Evolutionary conservation across 2,113 vertebrate genomes (phyloP).

Genomic region (Eurystomus gularis): DNA sequence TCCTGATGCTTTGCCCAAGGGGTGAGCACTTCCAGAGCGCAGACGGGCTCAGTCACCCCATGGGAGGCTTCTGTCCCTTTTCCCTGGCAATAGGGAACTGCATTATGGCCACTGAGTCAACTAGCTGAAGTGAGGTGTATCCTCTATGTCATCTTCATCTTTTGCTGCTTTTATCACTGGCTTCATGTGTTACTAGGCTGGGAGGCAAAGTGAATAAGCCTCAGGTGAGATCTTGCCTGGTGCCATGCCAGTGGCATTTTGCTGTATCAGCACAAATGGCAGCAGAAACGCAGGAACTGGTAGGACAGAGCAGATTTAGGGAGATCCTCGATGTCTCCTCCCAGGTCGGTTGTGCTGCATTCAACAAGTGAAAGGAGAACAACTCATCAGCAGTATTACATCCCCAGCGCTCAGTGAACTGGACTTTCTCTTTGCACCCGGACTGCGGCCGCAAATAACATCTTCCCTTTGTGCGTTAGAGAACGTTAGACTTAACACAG

Average conservation of each 20-base stretch:
- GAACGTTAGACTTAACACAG: too few relatives aligned
- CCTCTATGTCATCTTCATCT: not conserved
- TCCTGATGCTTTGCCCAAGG: not conserved
- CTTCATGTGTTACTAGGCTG: not conserved
- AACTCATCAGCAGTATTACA: too few relatives aligned
- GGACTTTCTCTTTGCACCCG: not conserved
- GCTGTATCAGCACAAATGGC: not conserved
- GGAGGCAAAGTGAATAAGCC: not conserved
- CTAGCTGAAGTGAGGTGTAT: too few relatives aligned
- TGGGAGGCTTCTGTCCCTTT: not conserved
- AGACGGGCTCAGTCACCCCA: fast-evolving
- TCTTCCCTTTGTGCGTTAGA: not conserved
- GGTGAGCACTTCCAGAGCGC: fast-evolving
- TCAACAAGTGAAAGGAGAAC: too few relatives aligned
- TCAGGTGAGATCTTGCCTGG: not conserved
- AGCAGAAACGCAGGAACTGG: not conserved
- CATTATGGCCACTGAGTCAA: not conserved
- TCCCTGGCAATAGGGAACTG: not conserved
- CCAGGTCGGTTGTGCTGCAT: not conserved
- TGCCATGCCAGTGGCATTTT: not conserved
- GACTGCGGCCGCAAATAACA: not conserved
- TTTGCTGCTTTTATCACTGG: fast-evolving
- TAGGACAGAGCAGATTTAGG: not conserved
- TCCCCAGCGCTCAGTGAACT: not conserved
- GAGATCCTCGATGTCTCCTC: not conserved